Base-by-base conservation (phyloP, 1,140 invertebrate species). In the Drosophila burlai region DNA sequence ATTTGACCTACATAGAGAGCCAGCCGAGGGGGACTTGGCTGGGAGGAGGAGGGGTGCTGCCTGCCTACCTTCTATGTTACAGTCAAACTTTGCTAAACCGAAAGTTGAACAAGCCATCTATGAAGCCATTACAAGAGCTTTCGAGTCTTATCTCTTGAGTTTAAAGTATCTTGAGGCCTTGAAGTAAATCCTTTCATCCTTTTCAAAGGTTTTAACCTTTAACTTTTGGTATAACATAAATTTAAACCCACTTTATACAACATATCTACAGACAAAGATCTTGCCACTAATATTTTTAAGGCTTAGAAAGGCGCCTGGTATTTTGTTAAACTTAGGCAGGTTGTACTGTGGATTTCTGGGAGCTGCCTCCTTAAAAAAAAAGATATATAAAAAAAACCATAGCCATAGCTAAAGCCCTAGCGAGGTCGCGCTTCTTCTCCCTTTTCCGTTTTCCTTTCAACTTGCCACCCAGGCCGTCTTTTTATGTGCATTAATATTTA, bases 401-500 rank as follows among this genome's bases (percentile, higher is more conserved):
- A 57, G 52, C 52, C 52, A 4, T 24, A 11, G 54, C 21, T 5
- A 6, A 2, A 40, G 52, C 52, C 52, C 2, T 26, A n/a, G 54
- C 54, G 54, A 57, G 54, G 54, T 57, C 36, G 54, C 54, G 21
- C 36, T 38, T 21, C 21, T 13, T 36, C 29, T 29, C 29, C 29
- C 29, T 29, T 21, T 16, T 29, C 29, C 29, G 7, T 29, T 21
- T 16, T 26, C 36, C 6, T 21, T 58, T 40, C 26, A 47, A 42
- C 18, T 45, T 42, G 31, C 49, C 24, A 55, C 62, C 38, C 36
- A n/a, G 24, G 15, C 36, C 21, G 50, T 26, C 13, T 59, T 57
- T 76, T 76, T 76, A 76, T 76, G 54, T 66, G 77, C 77, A 64
- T 80, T 80, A 80, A 80, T 80, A 80, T 80, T 80, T 80, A 80